Evolutionary conservation across 2,113 vertebrate genomes (phyloP).

Genomic region (Embiotoca jacksoni): DNA sequence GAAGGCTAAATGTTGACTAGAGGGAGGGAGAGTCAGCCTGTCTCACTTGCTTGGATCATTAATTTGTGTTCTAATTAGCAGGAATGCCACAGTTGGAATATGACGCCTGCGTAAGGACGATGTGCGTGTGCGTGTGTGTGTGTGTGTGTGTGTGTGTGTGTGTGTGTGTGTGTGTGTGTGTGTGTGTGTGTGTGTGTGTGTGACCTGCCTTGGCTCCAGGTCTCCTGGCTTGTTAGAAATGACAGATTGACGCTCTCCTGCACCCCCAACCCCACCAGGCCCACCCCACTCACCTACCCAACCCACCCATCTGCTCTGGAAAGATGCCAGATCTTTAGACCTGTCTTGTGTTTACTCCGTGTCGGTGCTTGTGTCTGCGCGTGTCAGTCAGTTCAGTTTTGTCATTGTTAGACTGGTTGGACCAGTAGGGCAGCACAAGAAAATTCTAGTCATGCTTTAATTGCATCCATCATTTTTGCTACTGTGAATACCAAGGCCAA

Average conservation of each 20-base stretch:
- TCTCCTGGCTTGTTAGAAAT: conserved; percentile 86
- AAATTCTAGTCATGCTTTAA: conserved; percentile 44
- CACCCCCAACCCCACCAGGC: conserved; percentile 58
- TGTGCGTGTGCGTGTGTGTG: conserved; percentile 37
- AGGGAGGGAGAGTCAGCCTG: conserved; percentile 53
- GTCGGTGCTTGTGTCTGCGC: conserved; percentile 40
- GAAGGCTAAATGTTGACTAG: conserved; percentile 61
- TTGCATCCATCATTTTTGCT: conserved; percentile 15
- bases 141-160: conserved; percentile 48
- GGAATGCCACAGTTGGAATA: conserved; percentile 79
- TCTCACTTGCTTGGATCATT: conserved; percentile 75
- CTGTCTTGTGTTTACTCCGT: conserved; percentile 49
- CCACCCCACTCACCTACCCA: conserved; percentile 53
- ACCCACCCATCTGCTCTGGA: conserved; percentile 82
- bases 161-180: conserved; percentile 48
- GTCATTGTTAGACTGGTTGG: conserved; percentile 32
- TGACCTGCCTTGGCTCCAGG: conserved; percentile 79
- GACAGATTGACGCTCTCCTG: conserved; percentile 80
- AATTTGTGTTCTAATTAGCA: conserved; percentile 82
- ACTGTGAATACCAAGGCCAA: conserved; percentile 42
- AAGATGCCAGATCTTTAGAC: conserved; percentile 65
- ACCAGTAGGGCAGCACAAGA: conserved; percentile 29
- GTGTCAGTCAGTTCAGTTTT: conserved; percentile 36
- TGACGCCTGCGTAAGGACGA: conserved; percentile 57
- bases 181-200: conserved; percentile 54